These are phyloP conservation scores for Mesorhabditis sp. DNA, from an alignment of 2,888 invertebrate genomes.

Conservation along the genomic window DNA sequence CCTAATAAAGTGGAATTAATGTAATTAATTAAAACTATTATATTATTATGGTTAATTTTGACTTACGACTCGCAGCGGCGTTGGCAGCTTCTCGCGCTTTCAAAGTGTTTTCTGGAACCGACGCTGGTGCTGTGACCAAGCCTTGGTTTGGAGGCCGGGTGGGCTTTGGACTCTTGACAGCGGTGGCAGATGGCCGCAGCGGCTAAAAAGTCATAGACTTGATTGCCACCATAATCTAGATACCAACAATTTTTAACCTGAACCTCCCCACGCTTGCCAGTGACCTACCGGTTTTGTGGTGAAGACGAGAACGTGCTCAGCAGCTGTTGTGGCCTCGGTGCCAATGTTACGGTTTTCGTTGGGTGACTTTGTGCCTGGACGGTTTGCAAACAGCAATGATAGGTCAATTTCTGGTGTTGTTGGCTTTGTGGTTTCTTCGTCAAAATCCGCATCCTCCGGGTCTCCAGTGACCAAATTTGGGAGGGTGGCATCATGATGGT, in stretches of 20 bases:
- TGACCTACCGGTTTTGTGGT: background rate
- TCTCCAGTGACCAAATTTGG: background rate
- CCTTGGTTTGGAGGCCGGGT: background rate
- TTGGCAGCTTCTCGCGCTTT: background rate
- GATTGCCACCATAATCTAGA: no score
- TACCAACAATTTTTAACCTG: no score
- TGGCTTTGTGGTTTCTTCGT: background rate
- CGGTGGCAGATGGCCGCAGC: no score
- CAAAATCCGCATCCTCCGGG: background rate
- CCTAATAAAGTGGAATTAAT: conserved; percentile 18
- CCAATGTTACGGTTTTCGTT: background rate
- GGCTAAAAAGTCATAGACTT: no score
- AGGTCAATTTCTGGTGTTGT: conserved; percentile 2
- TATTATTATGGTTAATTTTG: background rate
- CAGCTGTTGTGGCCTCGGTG: background rate
- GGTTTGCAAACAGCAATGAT: background rate
- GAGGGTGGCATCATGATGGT: background rate
- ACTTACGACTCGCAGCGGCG: conserved; percentile 8
- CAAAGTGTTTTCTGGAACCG: conserved; percentile 5
- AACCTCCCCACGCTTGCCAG: no score
- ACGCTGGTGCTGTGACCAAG: conserved; percentile 13
- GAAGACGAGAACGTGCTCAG: background rate
- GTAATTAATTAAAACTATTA: background rate
- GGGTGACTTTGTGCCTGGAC: background rate
- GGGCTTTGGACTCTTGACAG: no score